Base-by-base conservation (phyloP, 2,113 vertebrate species). In the Polypterus bichir region DNA sequence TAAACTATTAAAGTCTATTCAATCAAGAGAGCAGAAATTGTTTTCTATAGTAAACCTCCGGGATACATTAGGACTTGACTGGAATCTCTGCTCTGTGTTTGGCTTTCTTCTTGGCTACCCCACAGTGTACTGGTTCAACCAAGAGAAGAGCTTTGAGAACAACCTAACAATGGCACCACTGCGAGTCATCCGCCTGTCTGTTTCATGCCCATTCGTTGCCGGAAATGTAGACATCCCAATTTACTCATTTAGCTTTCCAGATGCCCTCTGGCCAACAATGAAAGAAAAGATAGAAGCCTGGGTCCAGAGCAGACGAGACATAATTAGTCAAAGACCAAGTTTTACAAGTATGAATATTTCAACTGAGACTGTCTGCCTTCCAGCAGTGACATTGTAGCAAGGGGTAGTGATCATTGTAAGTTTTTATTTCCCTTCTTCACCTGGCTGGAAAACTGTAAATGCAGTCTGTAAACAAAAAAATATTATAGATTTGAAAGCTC, bases 41-140 rank as follows among this genome's bases (percentile, higher is more conserved):
- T 62, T 68, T 74, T 78, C 62, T 68, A 74, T 58, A 68, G 84
- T 0, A 63, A 3, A 4, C 51, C 69, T 6, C 0, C 64, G 3
- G 54, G 57, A 73, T 51, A 68, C 78, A 5, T 46, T 74, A 54
- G 71, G 62, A 5, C 64, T 69, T 0, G 70, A 70, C 2, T 97
- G 93, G 91, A 92, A 95, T 73, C 80, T 95, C 52, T 97, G 94
- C 71, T 84, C 91, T 3, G 2, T 90, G 0, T 89, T 92, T 44
- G 96, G 96, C 9, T 73, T 91, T 58, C 81, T 98, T 63, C 69
- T 98, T 66, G 92, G 91, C 59, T 98, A 90, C 70, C 94, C 93
- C 0, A 81, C 78, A 0, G 74, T 78, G 0, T 98, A 98, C 61
- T 83, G 88, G 74, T 96, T 97, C 65, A 64, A 80, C 57, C 8